Evolutionary conservation across 2,113 vertebrate genomes (phyloP).

Genomic region (Rallus limicola): DNA sequence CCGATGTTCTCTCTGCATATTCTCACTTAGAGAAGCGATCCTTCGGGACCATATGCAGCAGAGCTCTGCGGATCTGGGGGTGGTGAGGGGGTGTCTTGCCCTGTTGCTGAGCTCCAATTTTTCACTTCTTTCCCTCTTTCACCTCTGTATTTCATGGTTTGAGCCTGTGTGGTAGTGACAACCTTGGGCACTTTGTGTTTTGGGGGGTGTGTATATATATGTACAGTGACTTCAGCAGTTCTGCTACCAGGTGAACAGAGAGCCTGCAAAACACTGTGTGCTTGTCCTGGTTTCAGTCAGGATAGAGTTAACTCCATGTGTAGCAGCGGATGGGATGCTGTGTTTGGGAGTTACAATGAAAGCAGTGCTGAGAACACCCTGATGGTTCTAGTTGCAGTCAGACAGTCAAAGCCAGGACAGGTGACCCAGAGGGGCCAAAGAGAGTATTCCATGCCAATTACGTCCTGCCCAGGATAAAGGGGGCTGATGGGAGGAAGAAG

Average conservation of each 20-base stretch:
- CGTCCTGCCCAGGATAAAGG: too few species aligned
- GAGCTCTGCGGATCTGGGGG: neutral
- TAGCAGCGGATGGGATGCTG: too few species aligned
- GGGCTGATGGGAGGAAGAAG: too few species aligned
- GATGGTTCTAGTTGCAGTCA: too few species aligned
- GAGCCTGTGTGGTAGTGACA: neutral
- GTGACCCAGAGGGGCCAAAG: too few species aligned
- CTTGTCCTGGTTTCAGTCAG: too few species aligned
- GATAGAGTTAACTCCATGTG: too few species aligned
- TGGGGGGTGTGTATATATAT: too few species aligned
- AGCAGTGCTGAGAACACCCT: too few species aligned
- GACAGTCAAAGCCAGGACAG: too few species aligned
- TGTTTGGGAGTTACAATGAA: too few species aligned
- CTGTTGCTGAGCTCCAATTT: neutral
- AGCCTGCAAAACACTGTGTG: neutral
- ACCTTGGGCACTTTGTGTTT: neutral
- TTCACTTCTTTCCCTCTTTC: neutral
- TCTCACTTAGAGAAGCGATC: neutral
- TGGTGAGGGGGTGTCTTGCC: neutral
- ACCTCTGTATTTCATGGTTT: neutral
- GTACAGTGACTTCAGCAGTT: neutral
- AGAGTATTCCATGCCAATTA: too few species aligned
- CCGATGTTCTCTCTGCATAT: neutral
- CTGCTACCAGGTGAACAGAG: neutral
- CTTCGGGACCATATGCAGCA: neutral